These are phyloP conservation scores for Drosophila aldrichi DNA, from an alignment of 2,888 invertebrate species.

Conservation along the genomic window DNA sequence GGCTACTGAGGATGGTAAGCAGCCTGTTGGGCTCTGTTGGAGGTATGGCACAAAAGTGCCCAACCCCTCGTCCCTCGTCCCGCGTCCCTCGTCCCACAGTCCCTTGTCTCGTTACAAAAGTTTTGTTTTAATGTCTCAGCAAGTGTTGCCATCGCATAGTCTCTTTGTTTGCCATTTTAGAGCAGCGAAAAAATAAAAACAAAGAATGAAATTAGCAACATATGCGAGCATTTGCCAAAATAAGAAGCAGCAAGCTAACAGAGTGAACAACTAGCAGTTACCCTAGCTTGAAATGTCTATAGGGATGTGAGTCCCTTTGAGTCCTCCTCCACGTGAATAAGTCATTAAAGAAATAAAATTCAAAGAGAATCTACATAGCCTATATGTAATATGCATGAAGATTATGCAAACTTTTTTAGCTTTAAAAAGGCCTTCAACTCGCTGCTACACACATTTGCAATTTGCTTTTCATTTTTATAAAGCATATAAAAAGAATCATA, in stretches of 20 bases:
- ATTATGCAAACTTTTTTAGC: background rate
- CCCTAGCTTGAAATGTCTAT: too few species aligned
- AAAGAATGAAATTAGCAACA: slow-evolving; percentile 72
- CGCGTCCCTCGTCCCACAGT: too few species aligned
- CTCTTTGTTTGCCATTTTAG: slow-evolving; percentile 25
- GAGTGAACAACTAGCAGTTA: slow-evolving; percentile 1
- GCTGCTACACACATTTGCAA: slow-evolving; percentile 2
- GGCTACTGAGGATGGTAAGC: slow-evolving; percentile 39
- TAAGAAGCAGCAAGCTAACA: background rate
- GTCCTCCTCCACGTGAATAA: too few species aligned
- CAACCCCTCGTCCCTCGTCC: too few species aligned
- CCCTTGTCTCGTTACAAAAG: slow-evolving; percentile 43
- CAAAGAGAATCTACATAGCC: background rate
- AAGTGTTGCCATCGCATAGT: slow-evolving; percentile 41
- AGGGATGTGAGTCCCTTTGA: too few species aligned
- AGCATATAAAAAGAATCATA: slow-evolving; percentile 8
- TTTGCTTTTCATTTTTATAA: background rate
- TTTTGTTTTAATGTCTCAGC: slow-evolving; percentile 72
- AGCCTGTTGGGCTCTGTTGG: slow-evolving; percentile 15
- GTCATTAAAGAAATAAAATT: background rate
- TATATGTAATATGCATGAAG: background rate
- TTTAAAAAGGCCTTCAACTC: background rate
- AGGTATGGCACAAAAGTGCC: slow-evolving; percentile 10
- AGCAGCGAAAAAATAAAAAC: background rate
- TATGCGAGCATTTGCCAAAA: slow-evolving; percentile 50